Conservation (phyloP, 2,113 vertebrate genomes). For the Leptocoma aspasia region DNA sequence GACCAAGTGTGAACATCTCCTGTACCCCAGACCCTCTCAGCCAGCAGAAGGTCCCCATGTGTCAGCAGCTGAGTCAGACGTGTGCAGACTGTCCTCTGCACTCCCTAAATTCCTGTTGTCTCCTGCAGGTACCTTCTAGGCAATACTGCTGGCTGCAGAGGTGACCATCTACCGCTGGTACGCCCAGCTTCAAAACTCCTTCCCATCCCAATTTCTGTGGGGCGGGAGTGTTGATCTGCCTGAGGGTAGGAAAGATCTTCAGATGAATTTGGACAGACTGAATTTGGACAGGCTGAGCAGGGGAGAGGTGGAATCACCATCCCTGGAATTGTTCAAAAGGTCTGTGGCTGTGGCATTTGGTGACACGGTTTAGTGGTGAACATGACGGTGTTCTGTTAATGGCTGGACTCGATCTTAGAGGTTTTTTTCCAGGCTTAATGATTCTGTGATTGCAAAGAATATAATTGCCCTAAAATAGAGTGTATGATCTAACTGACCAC, state of each 20-base stretch:
- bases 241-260: not conserved
- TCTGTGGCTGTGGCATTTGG: not conserved
- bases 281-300: not conserved
- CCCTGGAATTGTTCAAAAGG: not conserved
- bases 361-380: not conserved
- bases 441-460: not conserved
- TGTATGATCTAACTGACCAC: not conserved
- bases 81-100: not conserved
- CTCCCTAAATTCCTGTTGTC: not conserved
- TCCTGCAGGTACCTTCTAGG: not conserved
- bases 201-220: not conserved
- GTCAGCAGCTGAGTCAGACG: not conserved
- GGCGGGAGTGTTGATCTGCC: not conserved
- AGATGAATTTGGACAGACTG: not conserved
- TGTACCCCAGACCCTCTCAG: not conserved
- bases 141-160: not conserved
- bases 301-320: not conserved
- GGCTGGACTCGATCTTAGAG: rapidly evolving
- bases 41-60: rapidly evolving
- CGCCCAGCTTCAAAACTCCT: not conserved
- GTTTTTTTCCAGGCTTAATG: not conserved
- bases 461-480: not conserved
- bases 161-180: not conserved
- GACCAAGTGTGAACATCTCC: not conserved
- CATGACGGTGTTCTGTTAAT: rapidly evolving